These are phyloP conservation scores for Coregonus ussuriensis DNA, from an alignment of 2,797 vertebrate species.

Conservation along the genomic window DNA sequence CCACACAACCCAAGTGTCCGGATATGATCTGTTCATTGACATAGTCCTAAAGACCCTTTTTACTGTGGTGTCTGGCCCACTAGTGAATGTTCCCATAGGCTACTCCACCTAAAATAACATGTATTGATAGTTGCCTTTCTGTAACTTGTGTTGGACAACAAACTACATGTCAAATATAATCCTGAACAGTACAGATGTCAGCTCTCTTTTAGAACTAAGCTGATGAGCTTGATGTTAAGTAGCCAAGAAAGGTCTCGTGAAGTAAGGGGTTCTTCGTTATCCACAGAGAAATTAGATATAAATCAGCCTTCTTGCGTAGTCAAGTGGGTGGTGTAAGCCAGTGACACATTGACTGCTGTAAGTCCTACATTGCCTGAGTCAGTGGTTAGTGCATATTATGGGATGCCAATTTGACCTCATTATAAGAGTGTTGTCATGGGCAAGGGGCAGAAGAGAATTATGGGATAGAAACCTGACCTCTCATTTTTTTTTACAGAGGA, in stretches of 20 bases:
- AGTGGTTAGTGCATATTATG: constrained; percentile 67
- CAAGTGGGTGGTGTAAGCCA: neutral
- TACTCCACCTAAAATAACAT: too few relatives aligned
- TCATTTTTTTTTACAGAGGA: too few relatives aligned
- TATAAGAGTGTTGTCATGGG: constrained; percentile 69
- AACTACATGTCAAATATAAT: neutral
- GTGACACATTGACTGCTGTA: constrained; percentile 10
- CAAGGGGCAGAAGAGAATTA: constrained; percentile 61
- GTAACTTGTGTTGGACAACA: neutral
- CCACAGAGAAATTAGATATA: neutral
- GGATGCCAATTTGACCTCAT: constrained; percentile 78
- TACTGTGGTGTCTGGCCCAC: neutral
- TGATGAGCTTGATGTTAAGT: neutral
- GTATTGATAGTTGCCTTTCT: neutral
- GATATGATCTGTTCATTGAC: neutral
- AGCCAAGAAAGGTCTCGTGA: too few relatives aligned
- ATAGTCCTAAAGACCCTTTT: neutral
- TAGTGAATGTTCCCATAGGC: neutral
- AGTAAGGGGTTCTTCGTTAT: neutral
- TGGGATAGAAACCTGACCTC: constrained; percentile 73
- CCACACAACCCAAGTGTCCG: neutral
- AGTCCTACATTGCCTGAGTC: constrained; percentile 50
- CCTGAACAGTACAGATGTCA: neutral
- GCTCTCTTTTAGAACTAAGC: neutral
- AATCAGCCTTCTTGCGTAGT: constrained; percentile 1